phyloP scores from a whole-genome alignment of 2,888 invertebrate species.

The Pandemis cinnamomeana region DNA sequence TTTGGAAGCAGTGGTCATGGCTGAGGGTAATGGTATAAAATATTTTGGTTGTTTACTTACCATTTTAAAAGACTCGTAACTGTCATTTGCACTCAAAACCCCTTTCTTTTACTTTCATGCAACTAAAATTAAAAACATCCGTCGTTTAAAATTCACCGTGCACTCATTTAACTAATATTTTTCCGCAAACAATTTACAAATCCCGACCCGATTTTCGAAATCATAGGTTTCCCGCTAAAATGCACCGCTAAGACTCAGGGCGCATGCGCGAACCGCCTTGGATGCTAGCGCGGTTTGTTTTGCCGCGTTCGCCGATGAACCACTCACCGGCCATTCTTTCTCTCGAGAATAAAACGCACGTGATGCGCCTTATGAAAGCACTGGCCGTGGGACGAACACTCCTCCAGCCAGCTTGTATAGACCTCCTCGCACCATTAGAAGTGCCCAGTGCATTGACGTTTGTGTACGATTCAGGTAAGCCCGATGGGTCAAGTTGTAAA shows the following conservation, averaged over 20 bases:
- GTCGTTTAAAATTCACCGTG: constrained; percentile 13
- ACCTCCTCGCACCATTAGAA: constrained; percentile 4
- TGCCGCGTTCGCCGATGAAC: constrained; percentile 49
- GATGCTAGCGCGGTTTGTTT: constrained; percentile 48
- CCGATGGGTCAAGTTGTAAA: not conserved
- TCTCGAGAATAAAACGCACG: constrained; percentile 65
- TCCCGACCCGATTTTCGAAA: constrained; percentile 9
- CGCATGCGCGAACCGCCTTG: constrained; percentile 74
- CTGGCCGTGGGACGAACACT: constrained; percentile 60
- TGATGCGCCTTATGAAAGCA: constrained; percentile 71
- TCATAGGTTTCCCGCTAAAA: constrained; percentile 64
- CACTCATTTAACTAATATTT: not conserved
- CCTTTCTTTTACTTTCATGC: not conserved
- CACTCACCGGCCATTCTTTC: constrained; percentile 67
- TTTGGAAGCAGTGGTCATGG: too few species aligned
- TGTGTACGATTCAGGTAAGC: not conserved
- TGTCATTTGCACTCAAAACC: not conserved
- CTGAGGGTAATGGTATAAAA: too few species aligned
- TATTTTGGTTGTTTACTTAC: not conserved
- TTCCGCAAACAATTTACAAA: not conserved
- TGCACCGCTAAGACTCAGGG: constrained; percentile 45
- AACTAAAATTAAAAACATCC: not conserved
- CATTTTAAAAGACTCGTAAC: constrained; percentile 3
- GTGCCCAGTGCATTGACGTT: not conserved
- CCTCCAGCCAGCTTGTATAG: not conserved